A percentile compares a stretch with the other conserved stretches of the same genome.
phyloP scores from a whole-genome alignment of 2,797 vertebrate species.

The Lepus oiostolus region DNA sequence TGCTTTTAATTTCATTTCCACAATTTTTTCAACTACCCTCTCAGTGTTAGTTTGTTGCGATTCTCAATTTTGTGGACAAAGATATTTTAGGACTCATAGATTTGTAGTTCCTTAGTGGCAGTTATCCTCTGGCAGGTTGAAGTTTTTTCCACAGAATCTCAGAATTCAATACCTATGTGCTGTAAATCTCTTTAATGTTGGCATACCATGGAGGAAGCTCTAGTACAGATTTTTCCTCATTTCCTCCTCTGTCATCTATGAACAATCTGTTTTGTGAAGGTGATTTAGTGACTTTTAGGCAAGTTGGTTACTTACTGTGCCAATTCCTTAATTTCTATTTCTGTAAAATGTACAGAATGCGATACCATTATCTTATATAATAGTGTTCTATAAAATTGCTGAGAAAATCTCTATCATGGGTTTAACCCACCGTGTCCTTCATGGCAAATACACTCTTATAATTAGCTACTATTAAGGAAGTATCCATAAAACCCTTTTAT shows the following conservation, averaged over 20 bases:
- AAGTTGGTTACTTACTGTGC: background rate
- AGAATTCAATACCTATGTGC: background rate
- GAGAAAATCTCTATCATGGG: background rate
- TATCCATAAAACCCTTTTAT: background rate
- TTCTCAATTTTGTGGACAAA: background rate
- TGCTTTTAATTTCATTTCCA: too few relatives aligned
- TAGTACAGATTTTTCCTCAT: background rate
- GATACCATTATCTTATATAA: background rate
- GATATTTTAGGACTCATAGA: background rate
- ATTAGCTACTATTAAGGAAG: background rate
- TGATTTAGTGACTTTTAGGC: background rate
- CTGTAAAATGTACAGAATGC: constrained; percentile 17
- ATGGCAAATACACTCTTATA: background rate
- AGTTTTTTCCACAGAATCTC: background rate
- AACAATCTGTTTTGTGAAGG: background rate
- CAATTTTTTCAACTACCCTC: too few relatives aligned
- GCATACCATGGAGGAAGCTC: background rate
- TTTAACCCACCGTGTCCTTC: background rate
- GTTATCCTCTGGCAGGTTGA: background rate
- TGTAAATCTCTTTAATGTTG: constrained; percentile 1
- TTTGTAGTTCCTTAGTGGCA: constrained; percentile 26
- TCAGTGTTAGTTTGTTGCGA: background rate
- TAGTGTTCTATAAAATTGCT: constrained; percentile 10
- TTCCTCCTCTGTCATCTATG: background rate
- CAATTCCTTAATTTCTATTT: background rate